Base-by-base conservation (phyloP, 92 coral and sea anemone species). In the Bergia sp. region DNA sequence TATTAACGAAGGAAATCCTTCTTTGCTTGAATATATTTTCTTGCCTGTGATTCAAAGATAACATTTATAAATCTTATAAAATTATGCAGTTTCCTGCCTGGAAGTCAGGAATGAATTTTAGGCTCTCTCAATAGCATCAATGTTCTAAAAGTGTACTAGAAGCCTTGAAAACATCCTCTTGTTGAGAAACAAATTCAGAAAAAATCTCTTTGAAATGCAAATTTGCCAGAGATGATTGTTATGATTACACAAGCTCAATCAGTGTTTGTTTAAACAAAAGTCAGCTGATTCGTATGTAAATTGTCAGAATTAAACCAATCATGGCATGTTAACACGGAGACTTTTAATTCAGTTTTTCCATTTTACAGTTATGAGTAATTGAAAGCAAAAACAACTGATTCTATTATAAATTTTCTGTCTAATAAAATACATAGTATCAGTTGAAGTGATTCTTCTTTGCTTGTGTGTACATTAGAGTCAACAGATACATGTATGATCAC, bases 181-280 rank as follows among this genome's bases (percentile, higher is more conserved):
- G 50, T 37, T 64, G 18, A 37, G 39, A 82, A 82, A 7, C 29
- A 42, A 16, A 44, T 40, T 66, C 39, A 37, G 36, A 49, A 37
- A 13, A 7, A 42, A 71, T 44, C n/a, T 69, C 77, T 84, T 67
- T 84, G 66, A 84, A 72, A 69, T 84, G 87, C 87, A 84, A 84
- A 84, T 84, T 43, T 43, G 39, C 11, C 79, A 84, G 12, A 47
- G 64, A 72, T 76, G 37, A 44, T 82, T 79, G 41, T 44, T 42
- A 13, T 21, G 43, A 45, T 47, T 37, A 77, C 20, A 18, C 49
- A 61, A n/a, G n/a, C 39, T 84, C 43, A 45, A 47, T 44, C 58
- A 65, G 45, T 71, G 66, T 84, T 84, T 84, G 79, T 44, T 84
- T 53, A 18, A 53, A 53, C 87, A 65, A 67, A n/a, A 72, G 79